phyloP scores from a whole-genome alignment of 53 echinoderm and acorn worm genomes.

The Crossaster papposus region DNA sequence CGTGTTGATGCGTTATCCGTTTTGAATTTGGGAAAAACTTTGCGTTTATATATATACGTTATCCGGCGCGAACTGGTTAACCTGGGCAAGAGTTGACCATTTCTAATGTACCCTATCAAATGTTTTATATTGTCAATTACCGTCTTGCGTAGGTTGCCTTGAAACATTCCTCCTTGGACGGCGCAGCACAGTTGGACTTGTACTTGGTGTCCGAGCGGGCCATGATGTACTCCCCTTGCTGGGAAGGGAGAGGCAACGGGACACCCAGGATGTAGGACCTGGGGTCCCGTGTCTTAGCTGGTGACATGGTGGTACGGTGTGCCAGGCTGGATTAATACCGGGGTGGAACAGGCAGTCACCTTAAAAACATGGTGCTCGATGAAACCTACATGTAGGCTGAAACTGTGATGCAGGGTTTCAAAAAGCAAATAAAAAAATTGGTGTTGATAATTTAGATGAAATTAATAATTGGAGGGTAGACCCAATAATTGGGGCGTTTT shows the following conservation, averaged over 20 bases:
- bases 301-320: slow-evolving; percentile 49
- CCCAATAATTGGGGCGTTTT: too few relatives aligned
- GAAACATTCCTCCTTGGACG: slow-evolving; percentile 73
- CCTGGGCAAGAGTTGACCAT: too few relatives aligned
- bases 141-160: slow-evolving; percentile 57
- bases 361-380: slow-evolving; percentile 3
- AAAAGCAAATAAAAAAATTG: too few relatives aligned
- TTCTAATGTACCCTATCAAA: too few relatives aligned
- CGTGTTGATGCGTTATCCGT: too few relatives aligned
- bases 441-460: too few relatives aligned
- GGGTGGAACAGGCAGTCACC: neutral
- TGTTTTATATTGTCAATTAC: neutral
- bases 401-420: too few relatives aligned
- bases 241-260: slow-evolving; percentile 75
- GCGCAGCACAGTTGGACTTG: slow-evolving; percentile 70
- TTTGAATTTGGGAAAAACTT: too few relatives aligned
- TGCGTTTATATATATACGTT: too few relatives aligned
- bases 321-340: neutral
- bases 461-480: too few relatives aligned
- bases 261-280: slow-evolving; percentile 56
- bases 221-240: slow-evolving; percentile 77
- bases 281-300: slow-evolving; percentile 67
- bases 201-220: slow-evolving; percentile 89
- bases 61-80: too few relatives aligned
- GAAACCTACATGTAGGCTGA: too few relatives aligned